A percentile compares a stretch with the other conserved stretches of the same genome.
phyloP scores from a whole-genome alignment of 2,113 vertebrate species.

The Nannobrachium achirus region DNA sequence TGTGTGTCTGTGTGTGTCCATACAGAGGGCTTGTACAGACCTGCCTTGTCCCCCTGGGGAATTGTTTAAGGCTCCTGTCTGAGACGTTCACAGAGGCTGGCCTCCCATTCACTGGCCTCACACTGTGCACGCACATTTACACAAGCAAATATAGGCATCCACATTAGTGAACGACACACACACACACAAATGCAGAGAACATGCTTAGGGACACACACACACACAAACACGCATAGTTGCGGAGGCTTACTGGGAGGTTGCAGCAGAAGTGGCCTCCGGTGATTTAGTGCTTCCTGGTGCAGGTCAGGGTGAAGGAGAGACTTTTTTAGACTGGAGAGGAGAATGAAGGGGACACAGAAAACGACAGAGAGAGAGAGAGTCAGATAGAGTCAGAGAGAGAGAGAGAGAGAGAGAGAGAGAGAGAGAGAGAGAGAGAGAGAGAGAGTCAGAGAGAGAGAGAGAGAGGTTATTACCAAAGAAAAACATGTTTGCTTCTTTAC shows the following conservation, averaged over 20 bases:
- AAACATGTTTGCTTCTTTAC: too few species aligned
- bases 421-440: slow-evolving; percentile 3
- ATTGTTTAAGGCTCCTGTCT: slow-evolving; percentile 46
- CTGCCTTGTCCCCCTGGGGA: slow-evolving; percentile 24
- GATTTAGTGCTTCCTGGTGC: slow-evolving; percentile 65
- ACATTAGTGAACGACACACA: slow-evolving; percentile 7
- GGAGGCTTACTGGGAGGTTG: slow-evolving; percentile 27
- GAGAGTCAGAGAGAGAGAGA: background rate
- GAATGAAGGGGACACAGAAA: background rate
- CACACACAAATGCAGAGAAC: background rate
- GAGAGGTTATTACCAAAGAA: too few species aligned
- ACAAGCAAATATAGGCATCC: background rate
- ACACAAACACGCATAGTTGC: slow-evolving; percentile 18
- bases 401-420: background rate
- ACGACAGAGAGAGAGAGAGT: background rate
- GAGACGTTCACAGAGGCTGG: slow-evolving; percentile 35
- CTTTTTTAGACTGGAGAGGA: slow-evolving; percentile 36
- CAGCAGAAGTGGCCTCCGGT: slow-evolving; percentile 49
- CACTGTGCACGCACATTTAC: background rate
- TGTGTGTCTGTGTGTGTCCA: background rate
- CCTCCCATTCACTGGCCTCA: slow-evolving; percentile 22
- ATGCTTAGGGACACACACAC: background rate
- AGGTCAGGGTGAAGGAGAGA: slow-evolving; percentile 46
- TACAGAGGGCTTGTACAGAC: slow-evolving; percentile 37
- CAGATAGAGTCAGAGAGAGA: background rate